These are phyloP conservation scores for Calliphora vomitoria DNA, from an alignment of 2,888 invertebrate genomes.

Conservation along the genomic window DNA sequence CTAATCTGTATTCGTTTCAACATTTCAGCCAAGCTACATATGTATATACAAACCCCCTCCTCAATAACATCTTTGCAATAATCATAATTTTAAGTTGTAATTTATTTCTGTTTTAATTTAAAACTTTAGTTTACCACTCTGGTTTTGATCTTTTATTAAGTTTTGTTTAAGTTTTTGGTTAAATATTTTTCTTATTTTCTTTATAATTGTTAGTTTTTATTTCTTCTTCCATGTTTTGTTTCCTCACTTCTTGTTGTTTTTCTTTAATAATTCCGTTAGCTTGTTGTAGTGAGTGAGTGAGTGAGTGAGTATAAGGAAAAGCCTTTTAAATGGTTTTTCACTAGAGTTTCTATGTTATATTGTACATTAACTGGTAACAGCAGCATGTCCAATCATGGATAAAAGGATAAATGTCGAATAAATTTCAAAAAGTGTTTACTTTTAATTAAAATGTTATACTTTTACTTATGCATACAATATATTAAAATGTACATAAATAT, in stretches of 20 bases:
- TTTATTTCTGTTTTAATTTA: background rate
- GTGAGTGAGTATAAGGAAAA: conserved; percentile 8
- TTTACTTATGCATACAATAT: conserved; percentile 52
- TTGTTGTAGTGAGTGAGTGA: background rate
- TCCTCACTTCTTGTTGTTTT: conserved; percentile 29
- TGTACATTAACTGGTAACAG: conserved; percentile 44
- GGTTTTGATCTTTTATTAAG: conserved; percentile 34
- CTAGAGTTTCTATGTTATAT: conserved; percentile 38
- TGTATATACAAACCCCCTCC: no score
- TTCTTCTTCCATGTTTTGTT: conserved; percentile 23
- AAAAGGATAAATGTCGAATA: conserved; percentile 73
- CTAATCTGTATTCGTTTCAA: no score
- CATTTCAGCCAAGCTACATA: no score
- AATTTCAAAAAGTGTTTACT: conserved; percentile 73
- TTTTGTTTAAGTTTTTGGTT: conserved; percentile 33
- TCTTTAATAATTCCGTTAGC: conserved; percentile 34
- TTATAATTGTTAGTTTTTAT: conserved; percentile 31
- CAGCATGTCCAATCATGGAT: conserved; percentile 72
- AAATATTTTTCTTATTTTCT: conserved; percentile 29
- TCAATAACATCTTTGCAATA: background rate
- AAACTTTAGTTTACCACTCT: conserved; percentile 15
- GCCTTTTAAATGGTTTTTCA: conserved; percentile 41
- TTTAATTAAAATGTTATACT: conserved; percentile 73
- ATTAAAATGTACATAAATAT: conserved; percentile 6
- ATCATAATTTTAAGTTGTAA: background rate